Evolutionary conservation across 2,797 vertebrate genomes (phyloP), one percentile per base, ranked within the genome.

Genomic region (Melanotaenia maccullochi): DNA sequence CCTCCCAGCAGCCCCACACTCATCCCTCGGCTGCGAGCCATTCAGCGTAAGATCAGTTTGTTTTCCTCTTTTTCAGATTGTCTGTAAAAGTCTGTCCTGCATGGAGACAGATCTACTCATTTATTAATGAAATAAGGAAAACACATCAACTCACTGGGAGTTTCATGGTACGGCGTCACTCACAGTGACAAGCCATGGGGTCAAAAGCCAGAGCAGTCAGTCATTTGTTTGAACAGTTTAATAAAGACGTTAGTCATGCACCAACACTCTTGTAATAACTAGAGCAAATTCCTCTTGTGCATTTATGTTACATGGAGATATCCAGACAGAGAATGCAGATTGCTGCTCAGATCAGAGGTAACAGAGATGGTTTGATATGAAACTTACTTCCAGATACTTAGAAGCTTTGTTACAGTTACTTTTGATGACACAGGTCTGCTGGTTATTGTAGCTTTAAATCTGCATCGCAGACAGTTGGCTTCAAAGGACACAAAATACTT

Each of bases 11-110:
- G 97, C 71, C 97, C 97, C 60, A 96, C 96, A 0, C 94, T 97
- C 91, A 97, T 98, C 73, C 97, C 97, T 25, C 95, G 97, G 1
- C 96, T 99, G 78, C 93, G 97, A 85, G 97, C 97, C 59, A 98
- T 99, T 85, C 97, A 98, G n/a, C 61, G 97, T 98, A 88, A 94
- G 97, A 90, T 32, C 25, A 33, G 5, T 13, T 59, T 44, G 3
- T 28, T 32, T 51, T 16, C 18, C 14, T n/a, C 4, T 13, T 42
- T n/a, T 30, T 24, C 2, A 35, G 4, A 18, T 42, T 36, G 4
- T 28, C 12, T 8, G 28, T 4, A 3, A 28, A 57, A 5, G 24
- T 6, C 56, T 61, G 9, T 11, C 57, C 36, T 58, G 9, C 18
- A 60, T 59, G 7, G 47, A 65, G 11, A 68, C 3, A 22, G 57